These are phyloP conservation scores for Buphagus erythrorhynchus DNA, from an alignment of 2,797 vertebrate genomes.

Conservation along the genomic window DNA sequence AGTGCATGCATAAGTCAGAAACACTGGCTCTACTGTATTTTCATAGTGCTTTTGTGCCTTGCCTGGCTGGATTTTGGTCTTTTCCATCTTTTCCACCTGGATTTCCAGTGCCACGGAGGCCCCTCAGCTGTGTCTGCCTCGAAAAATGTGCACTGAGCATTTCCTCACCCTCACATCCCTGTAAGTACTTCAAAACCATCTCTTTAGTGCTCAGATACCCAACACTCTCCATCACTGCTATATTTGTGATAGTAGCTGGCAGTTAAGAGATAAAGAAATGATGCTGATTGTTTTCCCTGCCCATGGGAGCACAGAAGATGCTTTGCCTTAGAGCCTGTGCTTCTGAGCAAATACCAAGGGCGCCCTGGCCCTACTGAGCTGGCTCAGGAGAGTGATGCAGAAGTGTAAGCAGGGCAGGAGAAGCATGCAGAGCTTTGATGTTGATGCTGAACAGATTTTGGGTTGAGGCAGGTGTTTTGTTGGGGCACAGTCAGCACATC, in stretches of 20 bases:
- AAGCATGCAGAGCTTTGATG: accelerated
- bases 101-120: background rate
- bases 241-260: background rate
- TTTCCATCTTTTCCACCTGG: background rate
- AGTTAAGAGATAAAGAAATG: background rate
- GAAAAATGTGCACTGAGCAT: accelerated
- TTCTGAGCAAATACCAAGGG: background rate
- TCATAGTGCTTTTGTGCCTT: background rate
- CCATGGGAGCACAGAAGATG: accelerated
- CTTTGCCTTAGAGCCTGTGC: too few relatives aligned
- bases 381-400: accelerated
- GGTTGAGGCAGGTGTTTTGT: background rate
- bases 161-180: accelerated
- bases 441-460: background rate
- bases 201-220: background rate
- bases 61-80: background rate
- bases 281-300: background rate
- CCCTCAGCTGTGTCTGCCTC: accelerated
- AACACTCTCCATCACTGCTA: accelerated
- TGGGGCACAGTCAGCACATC: too few relatives aligned
- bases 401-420: background rate
- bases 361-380: accelerated
- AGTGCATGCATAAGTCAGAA: accelerated
- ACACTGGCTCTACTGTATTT: background rate
- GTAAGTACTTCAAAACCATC: background rate